A percentile compares a stretch with the other conserved stretches of the same genome.
Conservation (phyloP, 2,888 invertebrate genomes). For the Andrena marginata region DNA sequence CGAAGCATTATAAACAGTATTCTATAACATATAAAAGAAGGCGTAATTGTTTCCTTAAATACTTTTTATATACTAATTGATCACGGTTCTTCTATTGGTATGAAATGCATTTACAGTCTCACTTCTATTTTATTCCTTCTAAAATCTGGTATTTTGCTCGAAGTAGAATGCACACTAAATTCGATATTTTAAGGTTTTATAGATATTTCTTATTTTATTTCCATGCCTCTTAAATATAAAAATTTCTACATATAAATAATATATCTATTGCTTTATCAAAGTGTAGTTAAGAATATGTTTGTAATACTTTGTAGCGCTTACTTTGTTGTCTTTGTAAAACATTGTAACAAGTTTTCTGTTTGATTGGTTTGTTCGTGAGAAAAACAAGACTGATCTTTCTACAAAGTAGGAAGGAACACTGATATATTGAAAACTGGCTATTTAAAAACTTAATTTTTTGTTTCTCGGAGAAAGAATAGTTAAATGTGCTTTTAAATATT, state of each 20-base stretch:
- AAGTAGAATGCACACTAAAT: background rate
- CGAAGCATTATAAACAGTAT: constrained; percentile 65
- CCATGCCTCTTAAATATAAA: background rate
- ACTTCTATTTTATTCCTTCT: background rate
- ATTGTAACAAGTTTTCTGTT: constrained; percentile 25
- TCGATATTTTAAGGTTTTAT: too few species aligned
- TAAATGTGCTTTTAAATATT: constrained; percentile 3
- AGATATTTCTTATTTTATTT: background rate
- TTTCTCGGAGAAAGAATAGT: constrained; percentile 3
- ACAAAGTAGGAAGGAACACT: constrained; percentile 9
- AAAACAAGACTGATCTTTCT: constrained; percentile 9
- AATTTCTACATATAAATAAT: background rate
- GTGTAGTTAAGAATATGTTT: constrained; percentile 56
- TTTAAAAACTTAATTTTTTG: constrained; percentile 9
- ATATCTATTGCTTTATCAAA: constrained; percentile 6
- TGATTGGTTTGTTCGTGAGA: background rate
- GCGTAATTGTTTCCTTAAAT: constrained; percentile 2
- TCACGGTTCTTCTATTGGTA: constrained; percentile 14
- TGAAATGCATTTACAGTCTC: background rate
- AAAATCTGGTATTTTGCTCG: background rate
- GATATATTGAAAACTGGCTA: constrained; percentile 2
- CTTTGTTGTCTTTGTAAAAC: constrained; percentile 28
- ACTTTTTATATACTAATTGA: constrained; percentile 12
- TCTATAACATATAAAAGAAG: constrained; percentile 32
- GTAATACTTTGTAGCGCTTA: constrained; percentile 56